Conservation (phyloP, 1,140 invertebrate genomes). For the Trichogramma pretiosum region DNA sequence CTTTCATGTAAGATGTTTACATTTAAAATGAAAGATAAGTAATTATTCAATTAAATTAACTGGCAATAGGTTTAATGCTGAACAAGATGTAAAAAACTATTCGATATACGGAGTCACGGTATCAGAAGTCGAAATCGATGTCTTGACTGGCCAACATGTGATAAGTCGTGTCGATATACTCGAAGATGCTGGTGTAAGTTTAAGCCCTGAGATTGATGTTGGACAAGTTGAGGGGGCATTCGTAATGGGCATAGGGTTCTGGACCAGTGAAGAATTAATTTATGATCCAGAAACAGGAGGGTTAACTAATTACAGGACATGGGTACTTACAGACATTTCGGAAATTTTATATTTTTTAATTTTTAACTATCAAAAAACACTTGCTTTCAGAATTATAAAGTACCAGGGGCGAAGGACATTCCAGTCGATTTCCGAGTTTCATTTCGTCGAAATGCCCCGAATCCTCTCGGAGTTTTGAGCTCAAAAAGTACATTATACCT, state of each 20-base stretch:
- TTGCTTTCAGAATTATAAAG: constrained; percentile 60
- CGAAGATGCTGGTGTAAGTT: constrained; percentile 66
- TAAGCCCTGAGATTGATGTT: constrained; percentile 71
- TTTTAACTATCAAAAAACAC: background rate
- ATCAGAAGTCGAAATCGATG: constrained; percentile 65
- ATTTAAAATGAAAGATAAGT: background rate
- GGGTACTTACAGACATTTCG: constrained; percentile 48
- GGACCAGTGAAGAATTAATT: constrained; percentile 64
- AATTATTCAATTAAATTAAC: background rate
- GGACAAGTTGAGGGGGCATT: constrained; percentile 84
- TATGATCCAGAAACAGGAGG: constrained; percentile 59
- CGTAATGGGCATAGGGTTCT: constrained; percentile 79
- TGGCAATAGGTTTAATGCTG: background rate
- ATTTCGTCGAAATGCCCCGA: constrained; percentile 60
- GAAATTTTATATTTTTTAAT: background rate
- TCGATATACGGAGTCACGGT: constrained; percentile 53
- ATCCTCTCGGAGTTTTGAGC: constrained; percentile 59
- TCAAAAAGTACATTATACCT: constrained; percentile 59
- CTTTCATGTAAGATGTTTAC: constrained; percentile 51
- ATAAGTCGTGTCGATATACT: constrained; percentile 62
- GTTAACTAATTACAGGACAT: constrained; percentile 67
- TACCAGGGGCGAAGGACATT: constrained; percentile 74
- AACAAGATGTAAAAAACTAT: constrained; percentile 48
- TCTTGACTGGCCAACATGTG: constrained; percentile 64
- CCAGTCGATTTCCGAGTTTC: constrained; percentile 74